Conservation (phyloP, 2,797 vertebrate species). For the Pantherophis alleghaniensis region DNA sequence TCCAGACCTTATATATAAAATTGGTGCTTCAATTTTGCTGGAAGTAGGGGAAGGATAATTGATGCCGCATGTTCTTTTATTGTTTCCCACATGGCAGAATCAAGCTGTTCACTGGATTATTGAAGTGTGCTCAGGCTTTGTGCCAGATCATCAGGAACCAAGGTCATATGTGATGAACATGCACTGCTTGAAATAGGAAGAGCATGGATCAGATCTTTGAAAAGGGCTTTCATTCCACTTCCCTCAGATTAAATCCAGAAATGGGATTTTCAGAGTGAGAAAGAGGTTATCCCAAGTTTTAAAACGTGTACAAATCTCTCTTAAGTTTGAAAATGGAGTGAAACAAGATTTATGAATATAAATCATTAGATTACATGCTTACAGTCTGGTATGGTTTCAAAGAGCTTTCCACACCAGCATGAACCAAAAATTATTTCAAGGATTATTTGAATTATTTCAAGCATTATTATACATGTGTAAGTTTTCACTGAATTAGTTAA, state of each 20-base stretch:
- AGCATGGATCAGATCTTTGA: conserved; percentile 30
- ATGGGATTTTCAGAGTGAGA: conserved; percentile 45
- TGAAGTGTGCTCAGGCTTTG: conserved; percentile 49
- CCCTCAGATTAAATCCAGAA: conserved; percentile 32
- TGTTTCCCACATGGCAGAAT: conserved; percentile 62
- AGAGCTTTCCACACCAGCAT: background rate
- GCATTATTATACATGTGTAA: conserved; percentile 19
- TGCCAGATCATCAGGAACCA: conserved; percentile 36
- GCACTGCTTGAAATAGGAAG: conserved; percentile 37
- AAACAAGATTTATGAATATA: conserved; percentile 50
- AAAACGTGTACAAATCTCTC: conserved; percentile 40
- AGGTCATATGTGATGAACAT: conserved; percentile 41
- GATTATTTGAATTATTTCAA: conserved; percentile 26
- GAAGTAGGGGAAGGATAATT: conserved; percentile 41
- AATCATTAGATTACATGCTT: conserved; percentile 39
- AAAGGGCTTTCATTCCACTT: conserved; percentile 36
- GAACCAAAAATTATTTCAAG: conserved; percentile 20
- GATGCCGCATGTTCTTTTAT: conserved; percentile 40
- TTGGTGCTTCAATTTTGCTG: conserved; percentile 48
- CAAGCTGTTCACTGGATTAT: conserved; percentile 45
- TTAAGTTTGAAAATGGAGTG: conserved; percentile 36
- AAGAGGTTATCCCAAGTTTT: conserved; percentile 25
- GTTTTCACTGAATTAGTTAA: conserved; percentile 4
- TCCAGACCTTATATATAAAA: conserved; percentile 56
- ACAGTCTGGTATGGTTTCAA: conserved; percentile 31